Base-by-base conservation (phyloP, 2,113 vertebrate species). In the Epinephelus fuscoguttatus region DNA sequence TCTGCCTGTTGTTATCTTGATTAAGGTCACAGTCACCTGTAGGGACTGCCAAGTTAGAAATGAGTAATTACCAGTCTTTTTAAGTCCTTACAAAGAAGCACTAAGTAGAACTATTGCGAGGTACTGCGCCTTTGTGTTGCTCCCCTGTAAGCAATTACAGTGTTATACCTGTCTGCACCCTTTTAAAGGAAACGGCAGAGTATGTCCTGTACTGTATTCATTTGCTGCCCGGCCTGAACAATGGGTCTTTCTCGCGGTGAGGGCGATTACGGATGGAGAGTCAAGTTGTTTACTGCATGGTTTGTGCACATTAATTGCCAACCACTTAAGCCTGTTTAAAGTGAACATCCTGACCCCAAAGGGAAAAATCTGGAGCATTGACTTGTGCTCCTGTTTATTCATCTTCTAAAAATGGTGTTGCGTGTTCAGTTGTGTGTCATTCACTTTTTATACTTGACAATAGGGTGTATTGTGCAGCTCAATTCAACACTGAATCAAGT, bases 131-230 rank as follows among this genome's bases (percentile, higher is more conserved):
- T 80, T 80, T 87, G 76, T 87, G 52, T 47, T 17, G 33, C 66
- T 78, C 15, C 30, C 25, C 62, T 70, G 63, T 62, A 45, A 82
- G 64, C 55, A 78, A 45, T 45, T 81, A 70, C 49, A 76, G 61
- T 68, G 27, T 50, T 70, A 73, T 59, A 62, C 25, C 21, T 80
- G 68, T 68, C 70, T 47, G 49, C 64, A 53, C 42, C 57, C 37
- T 70, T 86, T 59, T 57, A 68, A 76, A 91, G 87, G 88, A 91
- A 90, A 82, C 68, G 72, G 60, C 21, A 64, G 62, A 66, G 53
- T 66, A 49, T 76, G 56, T 87, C 82, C 84, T 90, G 55, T 73
- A 59, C 64, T 80, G 60, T 14, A 47, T 82, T 70, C 59, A 77
- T 71, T 71, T 67, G 30, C 59, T 77, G 63, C 62, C 74, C 9